Evolutionary conservation across 2,113 vertebrate species (phyloP).

Genomic region (Solea solea): DNA sequence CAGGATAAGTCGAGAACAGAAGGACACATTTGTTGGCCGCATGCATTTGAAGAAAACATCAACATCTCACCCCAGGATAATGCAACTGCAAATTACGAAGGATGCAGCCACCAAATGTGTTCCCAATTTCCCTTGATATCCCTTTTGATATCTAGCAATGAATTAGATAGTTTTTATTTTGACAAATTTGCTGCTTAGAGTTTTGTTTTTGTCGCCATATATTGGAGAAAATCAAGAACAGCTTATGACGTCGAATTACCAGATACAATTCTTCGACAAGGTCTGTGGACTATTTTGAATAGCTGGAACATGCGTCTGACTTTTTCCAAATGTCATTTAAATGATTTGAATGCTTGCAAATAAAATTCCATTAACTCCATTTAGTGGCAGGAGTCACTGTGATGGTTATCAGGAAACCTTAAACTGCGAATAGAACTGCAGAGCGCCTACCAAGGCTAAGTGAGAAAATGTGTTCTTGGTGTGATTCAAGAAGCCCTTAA

Average conservation of each 20-base stretch:
- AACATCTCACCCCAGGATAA: no score
- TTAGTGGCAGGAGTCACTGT: constrained; percentile 17
- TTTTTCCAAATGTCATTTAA: constrained; percentile 26
- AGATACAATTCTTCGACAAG: background rate
- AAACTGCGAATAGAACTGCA: constrained; percentile 37
- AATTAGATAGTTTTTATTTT: no score
- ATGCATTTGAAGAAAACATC: no score
- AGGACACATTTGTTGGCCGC: no score
- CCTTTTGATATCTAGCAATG: no score
- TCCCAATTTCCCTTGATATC: no score
- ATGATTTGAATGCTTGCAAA: constrained; percentile 7
- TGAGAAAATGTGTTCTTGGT: constrained; percentile 30
- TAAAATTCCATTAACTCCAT: constrained; percentile 6
- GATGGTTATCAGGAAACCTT: constrained; percentile 27
- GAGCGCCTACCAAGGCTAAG: constrained; percentile 5
- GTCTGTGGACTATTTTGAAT: constrained; percentile 2
- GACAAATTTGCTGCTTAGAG: no score
- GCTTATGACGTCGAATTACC: background rate
- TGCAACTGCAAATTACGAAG: no score
- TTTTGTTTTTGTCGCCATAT: no score
- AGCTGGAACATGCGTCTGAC: constrained; percentile 3
- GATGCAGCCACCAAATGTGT: no score
- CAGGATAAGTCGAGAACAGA: no score
- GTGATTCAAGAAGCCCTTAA: constrained; percentile 49
- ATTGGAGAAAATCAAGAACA: background rate